Percentiles rank a stretch among this genome's conserved stretches.
phyloP scores from a whole-genome alignment of 2,888 invertebrate genomes.

The Ophion costatus region DNA sequence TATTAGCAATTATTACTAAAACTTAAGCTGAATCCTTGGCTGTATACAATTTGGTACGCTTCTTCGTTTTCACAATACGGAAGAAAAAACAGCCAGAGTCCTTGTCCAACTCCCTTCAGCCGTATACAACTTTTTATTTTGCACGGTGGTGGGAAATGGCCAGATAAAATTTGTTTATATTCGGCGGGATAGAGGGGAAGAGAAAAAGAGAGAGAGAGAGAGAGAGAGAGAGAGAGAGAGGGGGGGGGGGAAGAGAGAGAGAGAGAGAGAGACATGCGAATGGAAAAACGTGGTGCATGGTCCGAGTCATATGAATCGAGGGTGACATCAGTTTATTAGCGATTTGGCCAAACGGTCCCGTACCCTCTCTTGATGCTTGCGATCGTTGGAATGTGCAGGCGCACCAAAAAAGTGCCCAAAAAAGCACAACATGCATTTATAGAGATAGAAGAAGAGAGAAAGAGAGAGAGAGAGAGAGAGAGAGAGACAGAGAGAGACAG shows the following conservation, averaged over 20 bases:
- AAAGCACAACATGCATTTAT: conserved; percentile 4
- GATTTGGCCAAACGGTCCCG: conserved; percentile 43
- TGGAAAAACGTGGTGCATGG: neutral
- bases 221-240: neutral
- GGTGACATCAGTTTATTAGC: conserved; percentile 52
- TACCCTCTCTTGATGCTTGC: conserved; percentile 19
- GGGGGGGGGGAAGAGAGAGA: no score
- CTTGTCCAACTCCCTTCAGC: neutral
- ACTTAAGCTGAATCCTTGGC: neutral
- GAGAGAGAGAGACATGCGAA: neutral
- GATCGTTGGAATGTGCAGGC: conserved; percentile 48
- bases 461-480: neutral
- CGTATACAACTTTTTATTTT: conserved; percentile 27
- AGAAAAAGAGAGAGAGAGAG: neutral
- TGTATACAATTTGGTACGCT: neutral
- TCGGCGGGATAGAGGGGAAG: neutral
- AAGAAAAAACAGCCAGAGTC: neutral
- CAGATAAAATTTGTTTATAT: conserved; percentile 47
- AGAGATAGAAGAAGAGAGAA: conserved; percentile 21
- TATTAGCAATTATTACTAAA: neutral
- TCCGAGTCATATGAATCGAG: conserved; percentile 40
- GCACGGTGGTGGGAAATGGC: neutral
- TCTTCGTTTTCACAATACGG: neutral
- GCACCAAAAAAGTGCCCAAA: conserved; percentile 25
- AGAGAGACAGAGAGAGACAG: conserved; percentile 7